Evolutionary conservation across 2,113 vertebrate species (phyloP).

Genomic region (Mesocricetus auratus): DNA sequence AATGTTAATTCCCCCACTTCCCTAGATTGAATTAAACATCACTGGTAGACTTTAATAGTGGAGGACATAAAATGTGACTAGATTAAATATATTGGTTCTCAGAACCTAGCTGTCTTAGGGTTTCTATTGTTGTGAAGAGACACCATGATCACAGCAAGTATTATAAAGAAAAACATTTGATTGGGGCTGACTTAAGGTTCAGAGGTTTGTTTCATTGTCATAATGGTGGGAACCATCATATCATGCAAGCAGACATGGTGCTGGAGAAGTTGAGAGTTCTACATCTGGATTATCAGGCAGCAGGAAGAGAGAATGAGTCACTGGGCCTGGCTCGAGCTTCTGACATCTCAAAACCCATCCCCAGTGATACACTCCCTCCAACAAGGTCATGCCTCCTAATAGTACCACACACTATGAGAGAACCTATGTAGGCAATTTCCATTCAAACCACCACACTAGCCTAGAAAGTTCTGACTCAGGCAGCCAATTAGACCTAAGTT

Average conservation of each 20-base stretch:
- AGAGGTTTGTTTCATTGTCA: no score
- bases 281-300: no score
- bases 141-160: no score
- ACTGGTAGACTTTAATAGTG: neutral
- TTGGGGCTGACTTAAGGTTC: no score
- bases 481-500: neutral
- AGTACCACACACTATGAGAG: no score
- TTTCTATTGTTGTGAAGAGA: no score
- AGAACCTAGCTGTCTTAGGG: neutral
- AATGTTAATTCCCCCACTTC: neutral
- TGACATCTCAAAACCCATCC: neutral
- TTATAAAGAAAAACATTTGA: no score
- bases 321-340: neutral
- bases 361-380: neutral
- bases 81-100: neutral
- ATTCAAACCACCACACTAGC: neutral
- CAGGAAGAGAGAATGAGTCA: no score
- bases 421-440: neutral
- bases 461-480: neutral
- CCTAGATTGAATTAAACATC: neutral
- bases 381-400: neutral
- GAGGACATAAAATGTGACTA: neutral
- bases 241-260: no score
- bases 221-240: no score
- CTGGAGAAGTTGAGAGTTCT: no score